A percentile compares a stretch with the other conserved stretches of the same genome.
These are phyloP conservation scores for Corythucha ciliata DNA, from an alignment of 2,888 invertebrate species.

Conservation along the genomic window DNA sequence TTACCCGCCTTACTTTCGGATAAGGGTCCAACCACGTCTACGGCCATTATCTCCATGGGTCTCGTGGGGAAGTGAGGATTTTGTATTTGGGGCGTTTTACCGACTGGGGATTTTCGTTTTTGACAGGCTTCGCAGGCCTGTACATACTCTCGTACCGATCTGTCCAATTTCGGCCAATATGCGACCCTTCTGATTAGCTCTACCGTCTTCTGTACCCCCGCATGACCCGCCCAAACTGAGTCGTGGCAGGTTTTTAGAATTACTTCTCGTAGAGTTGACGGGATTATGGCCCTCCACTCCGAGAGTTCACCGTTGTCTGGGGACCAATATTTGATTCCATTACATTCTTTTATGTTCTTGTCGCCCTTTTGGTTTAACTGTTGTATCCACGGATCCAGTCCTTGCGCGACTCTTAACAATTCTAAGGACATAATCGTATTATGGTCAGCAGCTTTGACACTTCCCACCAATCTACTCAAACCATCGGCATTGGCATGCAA, in stretches of 20 bases:
- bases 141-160: too few relatives aligned
- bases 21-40: too few relatives aligned
- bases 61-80: too few relatives aligned
- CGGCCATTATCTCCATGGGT: too few relatives aligned
- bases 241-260: not conserved
- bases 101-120: too few relatives aligned
- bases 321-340: too few relatives aligned
- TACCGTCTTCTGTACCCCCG: not conserved
- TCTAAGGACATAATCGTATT: not conserved
- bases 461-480: not conserved
- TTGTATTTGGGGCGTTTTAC: too few relatives aligned
- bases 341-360: too few relatives aligned
- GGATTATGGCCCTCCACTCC: not conserved
- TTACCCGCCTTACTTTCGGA: too few relatives aligned
- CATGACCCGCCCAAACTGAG: not conserved
- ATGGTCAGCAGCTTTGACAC: too few relatives aligned
- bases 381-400: slow-evolving; percentile 1
- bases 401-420: not conserved
- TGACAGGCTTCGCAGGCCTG: too few relatives aligned
- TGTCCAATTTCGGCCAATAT: not conserved
- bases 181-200: not conserved
- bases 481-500: not conserved
- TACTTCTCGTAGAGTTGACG: not conserved
- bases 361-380: not conserved
- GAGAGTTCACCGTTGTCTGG: not conserved